Evolutionary conservation across 2,888 invertebrate species (phyloP), one percentile per base, ranked within the genome.

Genomic region (Portevinia maculata): DNA sequence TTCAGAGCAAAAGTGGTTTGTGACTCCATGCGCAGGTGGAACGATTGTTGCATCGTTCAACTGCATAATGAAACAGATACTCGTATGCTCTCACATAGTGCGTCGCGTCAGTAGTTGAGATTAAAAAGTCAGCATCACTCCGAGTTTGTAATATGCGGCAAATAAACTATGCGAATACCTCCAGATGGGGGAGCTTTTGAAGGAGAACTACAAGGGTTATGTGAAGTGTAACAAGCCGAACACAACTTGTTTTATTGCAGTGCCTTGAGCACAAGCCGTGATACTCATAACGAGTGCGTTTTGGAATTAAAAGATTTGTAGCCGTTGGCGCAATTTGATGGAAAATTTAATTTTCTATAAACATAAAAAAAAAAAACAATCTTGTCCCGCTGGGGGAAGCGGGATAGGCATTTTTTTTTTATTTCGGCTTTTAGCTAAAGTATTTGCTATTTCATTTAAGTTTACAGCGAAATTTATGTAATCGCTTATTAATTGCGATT

Each of bases 401-500:
- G n/a, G n/a, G n/a, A n/a, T 13, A 46, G 11, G 34, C 13, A 11
- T 3, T 17, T 48, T n/a, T 32, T 41, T 9, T 24, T 48, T 50
- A 39, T 30, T 32, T 21, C 7, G 44, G n/a, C 55, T 57, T 11
- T 52, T 46, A 64, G 55, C 48, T 64, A 32, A 52, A 59, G 71
- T 73, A 59, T 79, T 79, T 67, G 65, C 65, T 76, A 50, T 73
- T 67, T 60, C 15, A 44, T 41, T 71, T 28, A 50, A 57, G 34
- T 19, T 76, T 39, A 76, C 70, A 59, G 41, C 17, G 7, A 46
- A 37, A 30, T 67, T 79, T 73, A 67, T 79, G 65, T 79, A 67
- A 79, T 65, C 46, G 44, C 46, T 15, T 60, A 73, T 65, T 67
- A 67, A 79, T 79, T 79, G 73, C 60, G 73, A 65, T 48, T 67